phyloP scores from a whole-genome alignment of 2,888 invertebrate genomes.

The Amphipoea oculea region DNA sequence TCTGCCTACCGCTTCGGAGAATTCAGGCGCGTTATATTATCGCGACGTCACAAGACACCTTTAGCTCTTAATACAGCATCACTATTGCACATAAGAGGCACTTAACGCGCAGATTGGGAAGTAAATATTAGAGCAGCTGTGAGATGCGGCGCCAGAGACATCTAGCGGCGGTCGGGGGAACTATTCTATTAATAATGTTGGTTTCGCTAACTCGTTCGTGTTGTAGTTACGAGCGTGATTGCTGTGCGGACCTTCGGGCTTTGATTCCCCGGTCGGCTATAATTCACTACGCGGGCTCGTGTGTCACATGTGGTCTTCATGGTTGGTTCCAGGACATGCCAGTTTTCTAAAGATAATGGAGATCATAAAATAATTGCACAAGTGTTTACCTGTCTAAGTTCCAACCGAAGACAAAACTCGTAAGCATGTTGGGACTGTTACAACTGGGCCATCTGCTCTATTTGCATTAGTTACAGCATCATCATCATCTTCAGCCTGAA shows the following conservation, averaged over 20 bases:
- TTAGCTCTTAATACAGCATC: not conserved
- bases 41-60: not conserved
- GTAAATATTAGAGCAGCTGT: conserved; percentile 15
- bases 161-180: conserved; percentile 4
- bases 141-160: conserved; percentile 24
- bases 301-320: too few species aligned
- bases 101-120: conserved; percentile 10
- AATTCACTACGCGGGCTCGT: too few species aligned
- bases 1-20: too few species aligned
- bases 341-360: too few species aligned
- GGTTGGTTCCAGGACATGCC: not conserved
- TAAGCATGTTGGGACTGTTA: too few species aligned
- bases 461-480: too few species aligned
- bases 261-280: not conserved
- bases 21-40: not conserved
- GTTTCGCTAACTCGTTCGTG: not conserved
- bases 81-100: conserved; percentile 8
- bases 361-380: too few species aligned
- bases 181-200: not conserved
- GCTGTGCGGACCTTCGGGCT: not conserved
- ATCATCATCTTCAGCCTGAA: too few species aligned
- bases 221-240: not conserved
- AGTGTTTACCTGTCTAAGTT: too few species aligned
- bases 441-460: too few species aligned
- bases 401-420: too few species aligned